A percentile compares a stretch with the other conserved stretches of the same genome.
These are phyloP conservation scores for Eclectus roratus DNA, from an alignment of 2,113 vertebrate genomes.

Conservation along the genomic window DNA sequence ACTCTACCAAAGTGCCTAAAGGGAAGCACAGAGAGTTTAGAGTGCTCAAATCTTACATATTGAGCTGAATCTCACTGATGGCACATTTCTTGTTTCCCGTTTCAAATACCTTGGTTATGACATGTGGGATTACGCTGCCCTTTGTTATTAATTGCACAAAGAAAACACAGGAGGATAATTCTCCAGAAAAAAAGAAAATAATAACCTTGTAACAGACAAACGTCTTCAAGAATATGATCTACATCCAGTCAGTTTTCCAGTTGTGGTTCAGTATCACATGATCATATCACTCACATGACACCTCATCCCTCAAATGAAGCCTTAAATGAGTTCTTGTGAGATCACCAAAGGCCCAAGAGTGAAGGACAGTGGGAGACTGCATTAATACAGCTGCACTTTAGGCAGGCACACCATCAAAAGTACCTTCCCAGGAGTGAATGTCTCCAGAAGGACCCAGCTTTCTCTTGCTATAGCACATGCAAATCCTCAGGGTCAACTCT, in stretches of 20 bases:
- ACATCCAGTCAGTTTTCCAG: neutral
- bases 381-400: neutral
- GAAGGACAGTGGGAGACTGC: neutral
- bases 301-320: neutral
- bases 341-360: neutral
- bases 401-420: neutral
- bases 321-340: neutral
- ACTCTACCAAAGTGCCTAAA: neutral
- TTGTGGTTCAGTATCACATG: neutral
- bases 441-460: neutral
- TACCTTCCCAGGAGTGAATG: neutral
- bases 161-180: neutral
- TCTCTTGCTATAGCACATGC: neutral
- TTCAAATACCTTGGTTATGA: neutral
- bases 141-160: neutral
- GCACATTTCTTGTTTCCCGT: neutral
- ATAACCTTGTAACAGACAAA: neutral
- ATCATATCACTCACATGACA: neutral
- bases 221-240: neutral
- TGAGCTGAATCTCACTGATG: neutral
- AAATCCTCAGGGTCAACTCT: neutral
- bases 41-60: neutral
- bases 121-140: neutral
- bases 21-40: neutral
- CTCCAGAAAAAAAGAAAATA: neutral